Conservation (phyloP, 2,113 vertebrate species). For the Otocyon megalotis region DNA sequence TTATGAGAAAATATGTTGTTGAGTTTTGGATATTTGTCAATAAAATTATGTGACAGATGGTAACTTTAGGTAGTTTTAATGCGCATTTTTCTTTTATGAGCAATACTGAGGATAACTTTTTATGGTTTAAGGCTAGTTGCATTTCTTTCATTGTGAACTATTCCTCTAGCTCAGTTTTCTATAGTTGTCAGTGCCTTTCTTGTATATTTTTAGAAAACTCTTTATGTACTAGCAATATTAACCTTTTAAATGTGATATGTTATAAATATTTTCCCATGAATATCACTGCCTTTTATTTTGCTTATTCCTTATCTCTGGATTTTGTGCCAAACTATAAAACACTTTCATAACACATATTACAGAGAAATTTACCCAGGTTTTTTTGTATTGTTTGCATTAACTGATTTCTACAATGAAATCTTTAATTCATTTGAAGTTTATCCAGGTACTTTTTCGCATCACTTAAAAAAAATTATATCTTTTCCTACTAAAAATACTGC, state of each 20-base stretch:
- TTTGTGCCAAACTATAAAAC: not conserved
- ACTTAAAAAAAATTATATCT: not conserved
- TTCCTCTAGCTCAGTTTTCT: not conserved
- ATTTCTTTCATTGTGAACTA: not conserved
- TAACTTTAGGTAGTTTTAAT: not conserved
- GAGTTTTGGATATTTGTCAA: not conserved
- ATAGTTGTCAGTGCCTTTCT: not conserved
- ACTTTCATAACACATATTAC: not conserved
- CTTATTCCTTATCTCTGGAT: not conserved
- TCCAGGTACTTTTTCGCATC: not conserved
- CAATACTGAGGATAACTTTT: not conserved
- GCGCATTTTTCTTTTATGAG: not conserved
- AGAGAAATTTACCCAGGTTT: not conserved
- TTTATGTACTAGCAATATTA: not conserved
- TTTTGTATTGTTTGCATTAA: not conserved
- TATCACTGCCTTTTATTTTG: not conserved
- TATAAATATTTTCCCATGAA: not conserved
- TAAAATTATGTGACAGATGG: not conserved
- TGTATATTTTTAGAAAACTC: not conserved
- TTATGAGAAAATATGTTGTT: not conserved
- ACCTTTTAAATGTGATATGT: not conserved
- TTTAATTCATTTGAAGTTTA: not conserved
- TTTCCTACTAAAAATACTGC: not conserved
- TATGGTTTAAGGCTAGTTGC: not conserved
- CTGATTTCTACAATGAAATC: not conserved